Base-by-base conservation (phyloP, 1,140 invertebrate genomes). In the Diorhabda carinulata region DNA sequence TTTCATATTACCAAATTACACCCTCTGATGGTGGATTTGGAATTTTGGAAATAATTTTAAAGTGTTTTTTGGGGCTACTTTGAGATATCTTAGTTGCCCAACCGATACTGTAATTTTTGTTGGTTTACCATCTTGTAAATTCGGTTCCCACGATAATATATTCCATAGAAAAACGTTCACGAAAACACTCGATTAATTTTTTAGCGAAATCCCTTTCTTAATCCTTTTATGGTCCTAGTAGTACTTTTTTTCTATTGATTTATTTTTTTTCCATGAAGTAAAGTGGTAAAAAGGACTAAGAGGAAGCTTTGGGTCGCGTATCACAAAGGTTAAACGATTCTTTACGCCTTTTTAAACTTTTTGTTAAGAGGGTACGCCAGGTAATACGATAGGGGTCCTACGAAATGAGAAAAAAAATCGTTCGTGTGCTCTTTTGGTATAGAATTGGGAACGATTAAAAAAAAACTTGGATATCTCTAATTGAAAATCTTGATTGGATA, bases 261-360 rank as follows among this genome's bases (percentile, higher is more conserved):
- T 52, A 6, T 8, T 52, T n/a, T 52, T 42, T 60, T 60, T 60
- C 25, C 25, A 60, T 63, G 44, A 47, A 52, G 61, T 63, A 63
- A 64, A 64, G 63, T 64, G 63, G 63, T 56, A 42, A 64, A 63
- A 25, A 44, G 41, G 56, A 64, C 43, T 47, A 45, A 44, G 4
- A 57, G 25, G 43, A 64, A 44, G 63, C 44, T 42, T 40, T 10
- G 63, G 63, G 58, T 10, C 10, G 47, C 43, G 40, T 47, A 64
- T 64, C 45, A 64, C 63, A 57, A 63, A 63, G 67, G 67, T 63
- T 68, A 68, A 68, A 68, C 67, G 67, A 68, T 68, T 68, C 44
- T 68, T 68, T 63, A 61, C 61, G 67, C 59, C 67, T 59, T 68
- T 68, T 68, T 68, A 63, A 68, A 57, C 61, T 59, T 63, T 62